Conservation (phyloP, 2,888 invertebrate species). For the Brachypterus glaber region DNA sequence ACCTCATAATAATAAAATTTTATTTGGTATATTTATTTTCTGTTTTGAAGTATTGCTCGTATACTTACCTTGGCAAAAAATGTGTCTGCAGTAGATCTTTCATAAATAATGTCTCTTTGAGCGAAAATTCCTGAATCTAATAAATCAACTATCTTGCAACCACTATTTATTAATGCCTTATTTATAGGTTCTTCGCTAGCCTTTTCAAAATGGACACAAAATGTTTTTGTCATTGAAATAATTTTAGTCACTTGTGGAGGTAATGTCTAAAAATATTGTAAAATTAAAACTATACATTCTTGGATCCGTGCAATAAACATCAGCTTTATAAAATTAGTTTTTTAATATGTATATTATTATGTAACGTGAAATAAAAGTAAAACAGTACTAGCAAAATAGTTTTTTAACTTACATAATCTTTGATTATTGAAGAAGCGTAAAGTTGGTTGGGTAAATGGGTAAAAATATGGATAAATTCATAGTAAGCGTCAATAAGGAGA, state of each 20-base stretch:
- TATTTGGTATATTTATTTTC: too few relatives aligned
- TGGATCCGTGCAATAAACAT: conserved; percentile 8
- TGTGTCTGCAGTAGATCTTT: conserved; percentile 15
- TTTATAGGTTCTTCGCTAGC: conserved; percentile 25
- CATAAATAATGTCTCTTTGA: conserved; percentile 20
- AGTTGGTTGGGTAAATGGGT: conserved; percentile 27
- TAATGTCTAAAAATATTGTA: conserved; percentile 24
- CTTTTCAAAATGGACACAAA: conserved; percentile 33
- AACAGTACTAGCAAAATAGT: too few relatives aligned
- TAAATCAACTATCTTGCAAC: conserved; percentile 30
- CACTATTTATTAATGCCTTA: conserved; percentile 22
- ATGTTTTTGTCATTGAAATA: conserved; percentile 30
- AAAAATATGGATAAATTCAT: conserved; percentile 28
- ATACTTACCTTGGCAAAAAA: conserved; percentile 23
- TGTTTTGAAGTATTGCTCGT: too few relatives aligned
- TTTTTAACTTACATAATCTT: conserved; percentile 32
- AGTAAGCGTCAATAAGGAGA: conserved; percentile 28
- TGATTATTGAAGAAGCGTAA: conserved; percentile 27
- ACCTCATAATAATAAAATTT: too few relatives aligned
- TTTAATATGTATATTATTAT: too few relatives aligned
- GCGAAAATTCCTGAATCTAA: conserved; percentile 26
- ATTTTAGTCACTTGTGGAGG: conserved; percentile 29
- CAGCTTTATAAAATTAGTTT: too few relatives aligned
- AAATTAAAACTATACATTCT: neutral
- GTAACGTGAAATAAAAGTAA: too few relatives aligned